phyloP scores from a whole-genome alignment of 1,140 invertebrate genomes.

The Heterodera carotae region DNA sequence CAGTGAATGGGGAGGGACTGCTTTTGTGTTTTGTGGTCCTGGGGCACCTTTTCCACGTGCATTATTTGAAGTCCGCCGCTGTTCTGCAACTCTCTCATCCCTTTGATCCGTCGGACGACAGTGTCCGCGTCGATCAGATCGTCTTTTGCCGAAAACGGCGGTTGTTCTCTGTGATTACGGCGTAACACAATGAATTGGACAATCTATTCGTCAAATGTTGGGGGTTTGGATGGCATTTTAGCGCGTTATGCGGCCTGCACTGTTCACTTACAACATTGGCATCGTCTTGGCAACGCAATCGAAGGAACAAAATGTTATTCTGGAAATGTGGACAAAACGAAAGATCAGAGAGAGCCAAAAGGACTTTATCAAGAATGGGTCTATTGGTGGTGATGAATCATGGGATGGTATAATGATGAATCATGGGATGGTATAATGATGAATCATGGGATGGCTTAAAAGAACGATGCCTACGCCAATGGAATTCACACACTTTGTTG shows the following conservation, averaged over 20 bases:
- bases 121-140: conserved; percentile 22
- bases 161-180: conserved; percentile 9
- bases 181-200: conserved; percentile 23
- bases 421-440: too few species aligned
- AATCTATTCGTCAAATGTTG: neutral
- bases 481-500: conserved; percentile 7
- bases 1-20: neutral
- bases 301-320: conserved; percentile 28
- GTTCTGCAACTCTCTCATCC: conserved; percentile 21
- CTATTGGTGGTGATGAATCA: too few species aligned
- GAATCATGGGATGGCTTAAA: too few species aligned
- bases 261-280: neutral
- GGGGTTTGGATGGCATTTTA: neutral
- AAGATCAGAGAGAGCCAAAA: neutral
- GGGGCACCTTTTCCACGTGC: conserved; percentile 27
- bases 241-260: neutral
- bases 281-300: conserved; percentile 26
- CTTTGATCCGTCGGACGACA: conserved; percentile 19
- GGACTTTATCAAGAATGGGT: neutral
- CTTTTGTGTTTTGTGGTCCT: neutral
- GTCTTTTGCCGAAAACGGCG: conserved; percentile 20
- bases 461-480: too few species aligned
- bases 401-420: too few species aligned
- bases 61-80: conserved; percentile 22
- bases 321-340: neutral